These are phyloP conservation scores for Scaptomyza polygonia DNA, from an alignment of 2,888 invertebrate genomes.

Conservation along the genomic window DNA sequence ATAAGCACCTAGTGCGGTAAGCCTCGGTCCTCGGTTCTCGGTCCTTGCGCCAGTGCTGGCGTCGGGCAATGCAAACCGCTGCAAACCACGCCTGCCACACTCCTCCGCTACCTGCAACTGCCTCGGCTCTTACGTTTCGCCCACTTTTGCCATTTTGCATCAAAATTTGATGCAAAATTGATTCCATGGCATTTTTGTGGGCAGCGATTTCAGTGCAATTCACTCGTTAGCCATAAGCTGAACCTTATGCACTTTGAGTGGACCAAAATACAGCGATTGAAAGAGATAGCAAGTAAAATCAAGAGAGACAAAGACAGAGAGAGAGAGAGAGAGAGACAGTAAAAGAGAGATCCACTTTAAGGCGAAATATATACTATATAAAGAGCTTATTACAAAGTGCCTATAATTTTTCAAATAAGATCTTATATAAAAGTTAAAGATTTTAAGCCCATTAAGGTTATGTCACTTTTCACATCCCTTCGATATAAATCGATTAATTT, in stretches of 20 bases:
- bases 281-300: background rate
- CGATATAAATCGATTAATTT: too few species aligned
- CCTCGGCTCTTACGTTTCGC: background rate
- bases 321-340: too few species aligned
- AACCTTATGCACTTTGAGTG: conserved; percentile 30
- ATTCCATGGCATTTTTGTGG: conserved; percentile 70
- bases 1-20: conserved; percentile 26
- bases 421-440: too few species aligned
- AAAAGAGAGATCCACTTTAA: background rate
- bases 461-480: too few species aligned
- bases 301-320: background rate
- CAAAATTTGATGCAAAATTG: conserved; percentile 71
- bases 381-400: too few species aligned
- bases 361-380: too few species aligned
- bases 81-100: conserved; percentile 10
- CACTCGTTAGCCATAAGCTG: conserved; percentile 24
- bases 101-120: background rate
- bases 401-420: too few species aligned
- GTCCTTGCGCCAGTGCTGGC: conserved; percentile 4
- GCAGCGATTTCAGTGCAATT: conserved; percentile 32
- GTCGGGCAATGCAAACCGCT: conserved; percentile 21
- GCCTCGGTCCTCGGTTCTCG: background rate
- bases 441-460: too few species aligned
- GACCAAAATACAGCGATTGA: conserved; percentile 1
- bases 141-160: conserved; percentile 49